Evolutionary conservation across 2,888 invertebrate species (phyloP).

Genomic region (Stratiomys singularior): DNA sequence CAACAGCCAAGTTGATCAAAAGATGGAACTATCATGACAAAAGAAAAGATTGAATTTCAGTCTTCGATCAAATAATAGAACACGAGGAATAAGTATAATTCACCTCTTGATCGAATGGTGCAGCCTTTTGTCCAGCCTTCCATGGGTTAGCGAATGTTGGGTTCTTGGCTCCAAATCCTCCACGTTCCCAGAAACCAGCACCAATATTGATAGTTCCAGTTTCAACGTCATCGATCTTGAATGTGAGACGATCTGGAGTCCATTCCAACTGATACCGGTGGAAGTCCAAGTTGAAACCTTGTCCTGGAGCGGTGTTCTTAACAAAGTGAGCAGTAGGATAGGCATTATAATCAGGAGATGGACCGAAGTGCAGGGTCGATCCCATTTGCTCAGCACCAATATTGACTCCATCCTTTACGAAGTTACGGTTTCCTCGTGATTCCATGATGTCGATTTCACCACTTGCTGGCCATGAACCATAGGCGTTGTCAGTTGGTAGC

Average conservation of each 20-base stretch:
- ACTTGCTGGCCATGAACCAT: slow-evolving; percentile 77
- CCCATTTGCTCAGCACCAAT: slow-evolving; percentile 71
- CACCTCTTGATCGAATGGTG: slow-evolving; percentile 75
- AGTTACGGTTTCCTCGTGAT: slow-evolving; percentile 72
- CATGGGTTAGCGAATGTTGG: slow-evolving; percentile 49
- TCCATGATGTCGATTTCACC: slow-evolving; percentile 79
- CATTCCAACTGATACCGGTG: slow-evolving; percentile 75
- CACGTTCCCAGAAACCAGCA: slow-evolving; percentile 75
- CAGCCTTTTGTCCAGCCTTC: slow-evolving; percentile 68
- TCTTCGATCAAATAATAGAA: not conserved
- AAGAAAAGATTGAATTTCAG: not conserved
- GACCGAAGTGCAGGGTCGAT: slow-evolving; percentile 77
- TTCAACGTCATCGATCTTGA: slow-evolving; percentile 67
- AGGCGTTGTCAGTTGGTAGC: slow-evolving; percentile 72
- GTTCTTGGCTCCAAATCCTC: slow-evolving; percentile 61
- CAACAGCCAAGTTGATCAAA: slow-evolving; percentile 75
- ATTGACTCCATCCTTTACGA: slow-evolving; percentile 66
- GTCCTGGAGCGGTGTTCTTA: slow-evolving; percentile 51
- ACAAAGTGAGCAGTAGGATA: slow-evolving; percentile 65
- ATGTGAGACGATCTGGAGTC: slow-evolving; percentile 66
- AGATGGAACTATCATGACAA: slow-evolving; percentile 68
- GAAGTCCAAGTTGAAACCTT: slow-evolving; percentile 62
- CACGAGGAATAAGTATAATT: not conserved
- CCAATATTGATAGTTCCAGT: slow-evolving; percentile 67
- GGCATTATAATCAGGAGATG: slow-evolving; percentile 68